Base-by-base conservation (phyloP, 37 sponge, comb jelly and placozoan species). In the Spongilla lacustris region DNA sequence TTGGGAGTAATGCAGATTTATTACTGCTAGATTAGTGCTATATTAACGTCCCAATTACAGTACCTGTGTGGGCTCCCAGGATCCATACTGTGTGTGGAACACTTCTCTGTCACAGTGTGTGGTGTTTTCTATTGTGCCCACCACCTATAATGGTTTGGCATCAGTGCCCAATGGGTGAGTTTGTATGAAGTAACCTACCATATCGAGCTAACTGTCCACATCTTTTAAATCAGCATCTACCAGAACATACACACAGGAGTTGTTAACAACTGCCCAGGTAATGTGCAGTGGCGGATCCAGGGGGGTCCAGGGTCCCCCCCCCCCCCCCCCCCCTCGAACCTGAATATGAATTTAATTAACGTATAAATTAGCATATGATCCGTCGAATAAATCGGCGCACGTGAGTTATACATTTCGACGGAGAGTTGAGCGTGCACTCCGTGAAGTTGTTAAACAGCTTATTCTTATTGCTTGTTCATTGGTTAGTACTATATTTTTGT, bases 41-140 rank as follows among this genome's bases (percentile, higher is more conserved):
- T 58, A 17, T 17, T 19, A 1, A 58, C 58, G 14, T 58, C 11
- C 14, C 1, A 6, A 13, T 2, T 71, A 67, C 50, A 86, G 86
- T 29, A 4, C 21, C 17, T 86, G 86, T 78, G 48, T 86, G 22
- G 79, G 34, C 23, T 86, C 86, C 2, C 50, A 73, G 2, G 86
- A 86, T 27, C 86, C 86, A 5, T 86, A 86, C 79, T 86, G 86
- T 73, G 79, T 86, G 49, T 86, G 86, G 86, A 71, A 74, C 75
- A 32, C 30, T 58, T 58, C 58, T 58, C 19, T 58, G 58, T 58
- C 58, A 6, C 58, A 58, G 58, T 58, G 58, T 58, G 58, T 58
- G 58, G 58, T 58, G 58, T 58, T 17, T 58, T 58, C 58, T 58
- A 58, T 58, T 17, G 58, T 58, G 19, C 58, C 58, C 58, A 58